Conservation (phyloP, 2,113 vertebrate genomes). For the Camelus dromedarius region DNA sequence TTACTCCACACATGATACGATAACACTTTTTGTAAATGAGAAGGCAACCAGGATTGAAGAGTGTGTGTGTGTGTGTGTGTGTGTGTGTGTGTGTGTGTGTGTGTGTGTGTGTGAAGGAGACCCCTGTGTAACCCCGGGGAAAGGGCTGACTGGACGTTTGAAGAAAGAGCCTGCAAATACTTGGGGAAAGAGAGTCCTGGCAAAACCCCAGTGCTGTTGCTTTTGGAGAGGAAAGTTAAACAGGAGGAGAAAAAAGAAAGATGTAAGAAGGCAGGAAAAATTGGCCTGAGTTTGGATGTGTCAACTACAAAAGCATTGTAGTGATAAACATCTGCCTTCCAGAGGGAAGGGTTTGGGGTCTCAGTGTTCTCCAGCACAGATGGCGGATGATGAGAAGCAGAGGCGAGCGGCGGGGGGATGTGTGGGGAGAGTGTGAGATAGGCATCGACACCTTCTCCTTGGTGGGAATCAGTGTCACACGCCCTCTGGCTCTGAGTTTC, state of each 20-base stretch:
- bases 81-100: too few species aligned
- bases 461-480: not conserved
- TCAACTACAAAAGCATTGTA: not conserved
- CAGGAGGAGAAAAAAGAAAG: not conserved
- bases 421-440: not conserved
- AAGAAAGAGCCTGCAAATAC: not conserved
- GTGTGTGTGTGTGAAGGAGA: not conserved
- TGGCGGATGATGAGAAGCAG: not conserved
- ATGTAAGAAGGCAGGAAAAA: not conserved
- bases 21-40: not conserved
- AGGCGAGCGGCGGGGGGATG: not conserved
- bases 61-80: not conserved
- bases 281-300: not conserved
- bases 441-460: not conserved
- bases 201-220: not conserved
- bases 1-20: not conserved
- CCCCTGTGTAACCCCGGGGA: not conserved
- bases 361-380: not conserved
- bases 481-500: not conserved
- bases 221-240: not conserved
- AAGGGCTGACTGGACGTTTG: not conserved
- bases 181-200: not conserved
- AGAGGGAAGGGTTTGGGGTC: not conserved
- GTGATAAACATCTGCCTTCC: not conserved
- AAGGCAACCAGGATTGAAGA: not conserved